phyloP scores from a whole-genome alignment of 1,140 invertebrate genomes.

The Catajapyx aquilonaris region DNA sequence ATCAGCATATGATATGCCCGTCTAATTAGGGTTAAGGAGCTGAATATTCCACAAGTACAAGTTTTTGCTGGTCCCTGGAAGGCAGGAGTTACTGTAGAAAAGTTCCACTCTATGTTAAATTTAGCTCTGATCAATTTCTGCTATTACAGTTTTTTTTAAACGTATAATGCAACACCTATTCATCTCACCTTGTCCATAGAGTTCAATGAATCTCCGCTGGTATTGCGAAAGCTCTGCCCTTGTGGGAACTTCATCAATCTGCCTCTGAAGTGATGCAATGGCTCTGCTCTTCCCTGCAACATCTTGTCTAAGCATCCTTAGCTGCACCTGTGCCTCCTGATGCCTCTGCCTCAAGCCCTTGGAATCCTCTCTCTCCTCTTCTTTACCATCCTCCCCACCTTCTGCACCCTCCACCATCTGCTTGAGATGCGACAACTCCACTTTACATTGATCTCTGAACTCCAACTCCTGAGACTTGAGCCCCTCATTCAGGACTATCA shows the following conservation, averaged over 20 bases:
- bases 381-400: conserved; percentile 9
- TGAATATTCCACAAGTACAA: too few relatives aligned
- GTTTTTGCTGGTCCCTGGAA: too few relatives aligned
- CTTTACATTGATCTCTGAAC: conserved; percentile 53
- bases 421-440: conserved; percentile 34
- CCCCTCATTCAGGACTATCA: conserved; percentile 46
- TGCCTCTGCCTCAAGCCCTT: conserved; percentile 24
- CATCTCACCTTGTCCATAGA: conserved; percentile 79
- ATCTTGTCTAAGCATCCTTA: conserved; percentile 32
- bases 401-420: conserved; percentile 26
- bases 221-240: conserved; percentile 85
- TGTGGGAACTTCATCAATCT: conserved; percentile 76
- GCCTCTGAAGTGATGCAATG: conserved; percentile 49
- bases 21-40: too few relatives aligned
- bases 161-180: conserved; percentile 2
- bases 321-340: conserved; percentile 31
- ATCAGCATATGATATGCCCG: too few relatives aligned
- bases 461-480: conserved; percentile 47
- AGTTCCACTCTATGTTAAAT: not conserved
- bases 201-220: conserved; percentile 81
- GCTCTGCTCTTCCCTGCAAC: conserved; percentile 63
- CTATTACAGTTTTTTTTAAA: not conserved
- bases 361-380: conserved; percentile 18
- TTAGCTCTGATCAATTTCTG: not conserved
- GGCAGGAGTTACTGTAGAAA: not conserved